Conservation (phyloP, 2,113 vertebrate species). For the Zosterops lateralis region DNA sequence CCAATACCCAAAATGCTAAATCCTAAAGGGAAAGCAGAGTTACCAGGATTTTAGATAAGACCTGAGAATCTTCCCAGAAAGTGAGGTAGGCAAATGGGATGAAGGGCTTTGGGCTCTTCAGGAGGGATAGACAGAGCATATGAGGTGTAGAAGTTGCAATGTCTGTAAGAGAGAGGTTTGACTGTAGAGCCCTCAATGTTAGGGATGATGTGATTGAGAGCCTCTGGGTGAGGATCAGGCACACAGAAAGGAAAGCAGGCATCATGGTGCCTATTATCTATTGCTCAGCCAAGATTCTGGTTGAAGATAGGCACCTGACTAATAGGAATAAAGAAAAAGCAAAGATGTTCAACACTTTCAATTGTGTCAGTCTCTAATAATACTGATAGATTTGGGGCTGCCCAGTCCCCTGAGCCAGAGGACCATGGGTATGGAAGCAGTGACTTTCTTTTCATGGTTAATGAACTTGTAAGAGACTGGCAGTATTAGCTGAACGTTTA, state of each 20-base stretch:
- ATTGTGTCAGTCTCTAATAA: neutral
- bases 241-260: neutral
- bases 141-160: neutral
- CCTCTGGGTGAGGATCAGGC: neutral
- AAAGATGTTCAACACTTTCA: neutral
- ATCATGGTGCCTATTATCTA: neutral
- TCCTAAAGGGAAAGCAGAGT: neutral
- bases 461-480: neutral
- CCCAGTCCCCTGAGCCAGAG: rapidly evolving
- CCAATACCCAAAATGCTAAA: neutral
- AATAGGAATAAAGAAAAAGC: neutral
- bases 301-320: neutral
- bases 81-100: neutral
- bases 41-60: neutral
- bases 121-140: neutral
- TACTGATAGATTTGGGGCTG: neutral
- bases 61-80: neutral
- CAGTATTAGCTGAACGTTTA: neutral
- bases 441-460: neutral
- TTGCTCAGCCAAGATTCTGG: neutral
- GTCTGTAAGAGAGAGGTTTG: neutral
- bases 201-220: neutral
- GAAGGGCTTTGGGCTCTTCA: neutral
- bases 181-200: neutral
- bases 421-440: neutral